Evolutionary conservation across 1,140 invertebrate genomes (phyloP).

Genomic region (Wiebesia pumilae): DNA sequence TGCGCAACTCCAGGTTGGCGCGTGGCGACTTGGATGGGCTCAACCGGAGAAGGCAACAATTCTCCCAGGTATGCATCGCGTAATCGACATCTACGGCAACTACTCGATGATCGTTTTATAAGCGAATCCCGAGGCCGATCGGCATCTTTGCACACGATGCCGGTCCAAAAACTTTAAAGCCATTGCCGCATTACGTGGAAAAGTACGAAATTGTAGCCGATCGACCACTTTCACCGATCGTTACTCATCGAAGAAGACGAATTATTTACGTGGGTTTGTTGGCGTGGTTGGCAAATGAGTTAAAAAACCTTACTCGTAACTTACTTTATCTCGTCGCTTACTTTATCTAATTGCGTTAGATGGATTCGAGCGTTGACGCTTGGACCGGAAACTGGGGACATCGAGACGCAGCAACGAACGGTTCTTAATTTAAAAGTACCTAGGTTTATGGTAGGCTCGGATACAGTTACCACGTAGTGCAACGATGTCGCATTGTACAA

Average conservation of each 20-base stretch:
- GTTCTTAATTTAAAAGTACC: neutral
- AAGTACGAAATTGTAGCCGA: neutral
- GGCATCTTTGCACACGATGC: neutral
- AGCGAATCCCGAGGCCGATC: neutral
- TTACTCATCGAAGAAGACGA: neutral
- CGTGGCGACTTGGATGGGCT: too few relatives aligned
- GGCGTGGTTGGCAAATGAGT: neutral
- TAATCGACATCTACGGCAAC: neutral
- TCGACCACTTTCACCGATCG: neutral
- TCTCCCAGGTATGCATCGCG: neutral
- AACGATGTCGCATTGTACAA: neutral
- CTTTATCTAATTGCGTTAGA: neutral
- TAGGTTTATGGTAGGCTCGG: neutral
- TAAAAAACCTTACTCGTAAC: too few relatives aligned
- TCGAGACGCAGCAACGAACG: neutral
- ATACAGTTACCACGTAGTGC: neutral
- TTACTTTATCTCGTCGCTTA: neutral
- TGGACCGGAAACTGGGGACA: neutral
- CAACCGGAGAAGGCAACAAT: too few relatives aligned
- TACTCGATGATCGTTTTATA: neutral
- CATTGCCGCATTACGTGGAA: neutral
- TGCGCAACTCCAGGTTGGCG: too few relatives aligned
- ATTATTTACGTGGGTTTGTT: neutral
- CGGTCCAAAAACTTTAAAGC: neutral
- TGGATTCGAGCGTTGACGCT: neutral